These are phyloP conservation scores for Arnoldichthys spilopterus DNA, from an alignment of 2,797 vertebrate genomes.

Conservation along the genomic window DNA sequence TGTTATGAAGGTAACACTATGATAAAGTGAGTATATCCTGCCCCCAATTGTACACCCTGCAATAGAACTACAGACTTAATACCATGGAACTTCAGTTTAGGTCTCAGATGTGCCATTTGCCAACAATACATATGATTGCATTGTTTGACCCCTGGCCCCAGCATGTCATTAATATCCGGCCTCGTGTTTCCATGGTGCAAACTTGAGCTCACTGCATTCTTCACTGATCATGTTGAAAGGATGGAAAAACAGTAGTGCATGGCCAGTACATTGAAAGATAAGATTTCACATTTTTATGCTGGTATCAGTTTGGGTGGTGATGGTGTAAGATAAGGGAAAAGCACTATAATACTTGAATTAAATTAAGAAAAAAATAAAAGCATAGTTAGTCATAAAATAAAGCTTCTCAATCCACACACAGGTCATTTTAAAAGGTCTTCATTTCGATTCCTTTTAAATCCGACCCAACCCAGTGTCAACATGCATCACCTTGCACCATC, in stretches of 20 bases:
- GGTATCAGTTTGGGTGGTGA: neutral
- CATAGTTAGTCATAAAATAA: neutral
- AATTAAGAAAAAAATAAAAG: slow-evolving; percentile 16
- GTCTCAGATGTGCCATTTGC: neutral
- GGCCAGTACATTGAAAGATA: neutral
- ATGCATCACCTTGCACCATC: slow-evolving; percentile 24
- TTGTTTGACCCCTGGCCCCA: neutral
- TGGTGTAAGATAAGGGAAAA: neutral
- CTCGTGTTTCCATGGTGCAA: neutral
- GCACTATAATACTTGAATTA: neutral
- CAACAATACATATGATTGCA: neutral
- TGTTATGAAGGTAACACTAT: neutral
- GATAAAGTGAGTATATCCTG: neutral
- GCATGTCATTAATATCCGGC: neutral
- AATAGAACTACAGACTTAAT: neutral
- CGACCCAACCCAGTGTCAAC: slow-evolving; percentile 46
- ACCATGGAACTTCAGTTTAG: neutral
- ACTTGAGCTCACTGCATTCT: neutral
- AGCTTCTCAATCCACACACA: slow-evolving; percentile 7
- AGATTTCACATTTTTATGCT: neutral
- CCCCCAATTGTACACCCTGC: neutral
- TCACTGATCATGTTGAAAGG: neutral
- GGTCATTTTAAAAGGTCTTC: slow-evolving; percentile 28
- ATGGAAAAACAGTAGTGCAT: neutral
- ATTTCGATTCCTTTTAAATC: slow-evolving; percentile 18